These are phyloP conservation scores for Celastrina argiolus DNA, from an alignment of 2,888 invertebrate genomes.

Conservation along the genomic window DNA sequence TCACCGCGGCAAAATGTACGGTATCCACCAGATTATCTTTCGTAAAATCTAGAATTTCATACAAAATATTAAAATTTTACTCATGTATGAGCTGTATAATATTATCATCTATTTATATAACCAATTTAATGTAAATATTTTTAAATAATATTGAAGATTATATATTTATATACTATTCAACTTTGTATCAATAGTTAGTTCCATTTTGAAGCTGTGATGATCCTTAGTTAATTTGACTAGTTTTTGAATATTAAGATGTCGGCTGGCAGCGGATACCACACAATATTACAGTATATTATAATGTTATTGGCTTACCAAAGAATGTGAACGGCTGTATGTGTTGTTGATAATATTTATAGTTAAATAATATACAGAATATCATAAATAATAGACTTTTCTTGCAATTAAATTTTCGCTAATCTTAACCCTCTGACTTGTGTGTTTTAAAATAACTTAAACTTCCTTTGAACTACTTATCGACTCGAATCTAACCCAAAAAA, in stretches of 20 bases:
- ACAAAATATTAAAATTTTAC: background rate
- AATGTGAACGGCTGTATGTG: slow-evolving; percentile 1
- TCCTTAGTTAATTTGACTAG: slow-evolving; percentile 17
- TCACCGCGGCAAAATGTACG: no score
- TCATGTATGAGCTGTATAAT: background rate
- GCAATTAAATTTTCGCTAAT: background rate
- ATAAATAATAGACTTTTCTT: background rate
- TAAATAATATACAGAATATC: background rate
- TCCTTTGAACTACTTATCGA: background rate
- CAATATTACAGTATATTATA: slow-evolving; percentile 9
- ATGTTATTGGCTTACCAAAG: slow-evolving; percentile 22
- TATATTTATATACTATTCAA: background rate
- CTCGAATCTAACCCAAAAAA: background rate
- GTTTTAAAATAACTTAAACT: background rate
- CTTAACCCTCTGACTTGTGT: background rate
- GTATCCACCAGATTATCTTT: no score
- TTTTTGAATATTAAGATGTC: background rate
- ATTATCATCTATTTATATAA: background rate
- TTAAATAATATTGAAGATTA: background rate
- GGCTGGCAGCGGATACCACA: background rate
- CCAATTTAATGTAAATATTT: background rate
- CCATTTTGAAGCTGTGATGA: background rate
- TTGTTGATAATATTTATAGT: slow-evolving; percentile 5
- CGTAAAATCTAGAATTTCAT: background rate
- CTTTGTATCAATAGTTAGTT: background rate